A percentile compares a stretch with the other conserved stretches of the same genome.
phyloP scores from a whole-genome alignment of 2,797 vertebrate genomes.

The Esox masquinongy region DNA sequence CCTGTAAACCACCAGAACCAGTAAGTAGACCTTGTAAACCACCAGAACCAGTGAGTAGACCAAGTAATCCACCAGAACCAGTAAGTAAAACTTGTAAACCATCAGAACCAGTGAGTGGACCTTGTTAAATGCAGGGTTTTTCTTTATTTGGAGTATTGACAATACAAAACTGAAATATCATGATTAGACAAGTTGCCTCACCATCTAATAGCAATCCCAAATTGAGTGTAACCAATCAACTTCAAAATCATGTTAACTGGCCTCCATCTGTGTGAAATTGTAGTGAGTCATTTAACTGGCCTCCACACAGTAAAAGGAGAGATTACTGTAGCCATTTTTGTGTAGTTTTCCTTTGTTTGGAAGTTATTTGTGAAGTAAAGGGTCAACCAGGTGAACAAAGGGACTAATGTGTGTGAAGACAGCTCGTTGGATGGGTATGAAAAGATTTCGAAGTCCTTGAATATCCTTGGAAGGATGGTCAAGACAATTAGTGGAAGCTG shows the following conservation, averaged over 20 bases:
- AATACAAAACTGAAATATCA: background rate
- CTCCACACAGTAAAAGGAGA: background rate
- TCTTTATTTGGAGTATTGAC: too few relatives aligned
- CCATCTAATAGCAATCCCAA: background rate
- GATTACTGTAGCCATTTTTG: background rate
- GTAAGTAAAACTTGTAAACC: too few relatives aligned
- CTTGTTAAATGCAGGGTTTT: too few relatives aligned
- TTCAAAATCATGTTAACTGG: background rate
- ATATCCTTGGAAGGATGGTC: background rate
- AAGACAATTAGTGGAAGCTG: background rate
- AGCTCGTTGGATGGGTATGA: background rate
- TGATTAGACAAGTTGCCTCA: background rate
- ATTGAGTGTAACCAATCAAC: background rate
- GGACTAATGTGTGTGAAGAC: background rate
- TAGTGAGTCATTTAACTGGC: background rate
- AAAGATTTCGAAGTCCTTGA: background rate
- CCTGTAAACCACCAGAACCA: too few relatives aligned
- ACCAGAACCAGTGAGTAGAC: too few relatives aligned
- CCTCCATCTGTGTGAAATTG: background rate
- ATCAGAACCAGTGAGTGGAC: too few relatives aligned
- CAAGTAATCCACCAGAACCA: too few relatives aligned
- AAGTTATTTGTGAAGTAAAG: background rate
- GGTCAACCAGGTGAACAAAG: background rate
- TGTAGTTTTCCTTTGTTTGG: background rate
- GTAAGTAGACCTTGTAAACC: too few relatives aligned